phyloP scores from a whole-genome alignment of 2,888 invertebrate species.

The Oligia latruncula region DNA sequence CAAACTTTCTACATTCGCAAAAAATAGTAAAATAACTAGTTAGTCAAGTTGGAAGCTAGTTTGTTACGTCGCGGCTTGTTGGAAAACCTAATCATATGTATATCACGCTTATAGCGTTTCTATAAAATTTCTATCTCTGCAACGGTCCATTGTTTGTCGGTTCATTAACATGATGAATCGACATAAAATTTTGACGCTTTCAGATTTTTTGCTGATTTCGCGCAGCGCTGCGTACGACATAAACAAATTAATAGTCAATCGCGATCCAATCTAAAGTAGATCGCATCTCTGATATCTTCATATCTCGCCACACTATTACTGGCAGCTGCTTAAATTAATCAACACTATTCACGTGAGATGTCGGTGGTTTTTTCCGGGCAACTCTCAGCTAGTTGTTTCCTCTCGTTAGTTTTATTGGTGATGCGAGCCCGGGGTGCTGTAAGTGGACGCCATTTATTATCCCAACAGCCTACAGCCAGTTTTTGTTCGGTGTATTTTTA shows the following conservation, averaged over 20 bases:
- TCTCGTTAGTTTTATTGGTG: conserved; percentile 46
- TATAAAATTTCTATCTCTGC: conserved; percentile 28
- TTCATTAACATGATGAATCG: conserved; percentile 69
- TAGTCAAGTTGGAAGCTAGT: conserved; percentile 20
- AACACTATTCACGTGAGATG: conserved; percentile 69
- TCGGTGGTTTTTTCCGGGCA: conserved; percentile 63
- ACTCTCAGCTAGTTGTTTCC: conserved; percentile 16
- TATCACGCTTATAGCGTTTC: conserved; percentile 29
- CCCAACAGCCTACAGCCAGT: conserved; percentile 13
- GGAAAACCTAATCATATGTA: conserved; percentile 36
- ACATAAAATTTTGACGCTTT: conserved; percentile 69
- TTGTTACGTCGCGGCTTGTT: conserved; percentile 32
- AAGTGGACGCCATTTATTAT: conserved; percentile 47
- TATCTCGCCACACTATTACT: conserved; percentile 78
- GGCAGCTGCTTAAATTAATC: conserved; percentile 78
- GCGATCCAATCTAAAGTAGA: conserved; percentile 83
- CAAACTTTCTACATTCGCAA: conserved; percentile 50
- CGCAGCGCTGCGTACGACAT: conserved; percentile 60
- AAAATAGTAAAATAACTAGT: conserved; percentile 41
- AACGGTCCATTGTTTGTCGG: conserved; percentile 57
- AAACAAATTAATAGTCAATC: conserved; percentile 83
- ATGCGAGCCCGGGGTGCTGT: conserved; percentile 24
- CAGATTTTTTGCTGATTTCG: conserved; percentile 65
- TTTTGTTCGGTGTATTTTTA: conserved; percentile 38
- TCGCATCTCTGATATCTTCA: conserved; percentile 83